Base-by-base conservation (phyloP, 2,888 invertebrate species). In the Stegana nigrithorax region DNA sequence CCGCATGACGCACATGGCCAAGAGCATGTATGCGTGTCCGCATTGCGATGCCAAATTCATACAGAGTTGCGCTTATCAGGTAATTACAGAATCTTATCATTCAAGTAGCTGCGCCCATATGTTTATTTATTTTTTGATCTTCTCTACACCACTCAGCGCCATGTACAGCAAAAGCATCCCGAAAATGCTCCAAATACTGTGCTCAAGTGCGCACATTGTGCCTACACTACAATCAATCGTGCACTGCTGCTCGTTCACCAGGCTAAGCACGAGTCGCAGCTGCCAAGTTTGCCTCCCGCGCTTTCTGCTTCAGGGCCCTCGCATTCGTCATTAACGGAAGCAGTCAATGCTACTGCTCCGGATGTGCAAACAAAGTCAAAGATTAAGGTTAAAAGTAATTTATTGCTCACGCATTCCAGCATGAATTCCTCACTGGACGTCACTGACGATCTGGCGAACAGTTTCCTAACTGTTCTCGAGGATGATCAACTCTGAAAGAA, bases 1-100 rank as follows among this genome's bases (percentile, higher is more conserved):
- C 84, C 91, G 91, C 73, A 83, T 78, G 73, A 87, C 89, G 10
- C 95, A 95, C 83, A 89, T 91, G 5, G 92, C 93, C 14, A 89
- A 90, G 55, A 90, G 90, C 73, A 89, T 90, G 0, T 95, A 95
- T 84, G 89, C 90, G 70, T 95, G 95, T 80, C 90, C 90, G 50
- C 89, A 91, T 78, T 95, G 95, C 78, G 88, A 91, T 0, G 95
- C 94, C 83, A 90, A 90, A 10, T 91, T 92, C 72, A 94, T 95
- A 70, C 93, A 94, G 83, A 92, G 93, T 60, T 91, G 91, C 5
- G 89, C 91, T 1, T 93, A 92, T 82, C 91, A 94, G 82, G 87
- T 84, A 60, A 69, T 60, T 51, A 14, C 1, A 8, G 6, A 25
- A 27, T n/a, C 1, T 4, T 4, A 4, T 25, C 14, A 4, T 23